Evolutionary conservation across 53 echinoderm and acorn worm species (phyloP).

Genomic region (Crossaster papposus): DNA sequence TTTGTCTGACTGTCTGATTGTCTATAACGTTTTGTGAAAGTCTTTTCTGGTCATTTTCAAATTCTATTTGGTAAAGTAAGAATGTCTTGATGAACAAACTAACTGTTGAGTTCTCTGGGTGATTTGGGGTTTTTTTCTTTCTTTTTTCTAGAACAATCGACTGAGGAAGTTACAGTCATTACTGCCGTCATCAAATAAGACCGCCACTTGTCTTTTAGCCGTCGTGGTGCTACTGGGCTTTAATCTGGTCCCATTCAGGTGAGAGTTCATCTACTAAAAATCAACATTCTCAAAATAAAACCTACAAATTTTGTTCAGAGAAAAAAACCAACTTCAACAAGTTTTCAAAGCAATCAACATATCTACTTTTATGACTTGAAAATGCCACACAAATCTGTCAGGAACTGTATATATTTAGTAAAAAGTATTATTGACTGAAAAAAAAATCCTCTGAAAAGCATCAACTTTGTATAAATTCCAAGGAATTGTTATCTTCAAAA

Average conservation of each 20-base stretch:
- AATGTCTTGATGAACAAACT: not conserved
- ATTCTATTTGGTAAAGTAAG: not conserved
- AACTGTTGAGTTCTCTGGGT: not conserved
- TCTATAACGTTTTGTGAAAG: too few species aligned
- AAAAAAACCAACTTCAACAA: too few species aligned
- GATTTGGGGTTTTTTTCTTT: too few species aligned
- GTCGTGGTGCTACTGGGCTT: constrained; percentile 83
- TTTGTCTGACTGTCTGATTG: not conserved
- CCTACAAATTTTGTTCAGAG: too few species aligned
- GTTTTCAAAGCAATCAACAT: too few species aligned
- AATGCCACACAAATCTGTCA: too few species aligned
- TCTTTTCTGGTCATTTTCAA: too few species aligned
- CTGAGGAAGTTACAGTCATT: constrained; percentile 75
- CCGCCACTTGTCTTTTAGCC: constrained; percentile 80
- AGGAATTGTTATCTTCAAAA: not conserved
- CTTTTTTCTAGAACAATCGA: constrained; percentile 67
- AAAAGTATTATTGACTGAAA: too few species aligned
- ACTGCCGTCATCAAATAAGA: constrained; percentile 74
- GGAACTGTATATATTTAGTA: not conserved
- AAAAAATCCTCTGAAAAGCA: too few species aligned
- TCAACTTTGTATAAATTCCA: not conserved
- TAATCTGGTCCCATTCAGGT: constrained; percentile 93
- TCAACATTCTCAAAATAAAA: too few species aligned
- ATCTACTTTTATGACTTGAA: too few species aligned
- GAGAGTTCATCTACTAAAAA: not conserved